Conservation (phyloP, 1,140 invertebrate genomes). For the Acarapis woodi region DNA sequence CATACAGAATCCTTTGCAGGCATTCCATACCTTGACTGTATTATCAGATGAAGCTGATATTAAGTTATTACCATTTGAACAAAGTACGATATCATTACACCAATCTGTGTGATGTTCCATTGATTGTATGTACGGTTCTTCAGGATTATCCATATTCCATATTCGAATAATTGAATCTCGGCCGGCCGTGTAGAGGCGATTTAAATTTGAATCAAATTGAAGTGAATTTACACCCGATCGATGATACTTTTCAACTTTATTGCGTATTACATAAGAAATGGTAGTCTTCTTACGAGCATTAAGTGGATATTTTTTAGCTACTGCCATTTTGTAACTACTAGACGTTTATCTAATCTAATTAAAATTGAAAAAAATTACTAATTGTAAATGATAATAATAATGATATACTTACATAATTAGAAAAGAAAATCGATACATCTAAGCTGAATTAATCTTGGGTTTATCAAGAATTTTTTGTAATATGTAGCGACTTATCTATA, state of each 20-base stretch:
- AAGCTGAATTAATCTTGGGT: too few relatives aligned
- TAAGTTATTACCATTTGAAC: slow-evolving; percentile 80
- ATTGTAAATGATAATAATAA: too few relatives aligned
- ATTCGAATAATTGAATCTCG: slow-evolving; percentile 90
- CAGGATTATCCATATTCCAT: slow-evolving; percentile 32
- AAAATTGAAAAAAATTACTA: too few relatives aligned
- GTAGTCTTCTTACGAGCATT: slow-evolving; percentile 19
- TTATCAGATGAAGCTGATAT: slow-evolving; percentile 97
- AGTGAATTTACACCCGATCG: slow-evolving; percentile 82
- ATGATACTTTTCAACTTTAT: slow-evolving; percentile 74
- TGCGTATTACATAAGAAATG: slow-evolving; percentile 92
- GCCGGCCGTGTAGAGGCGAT: slow-evolving; percentile 83
- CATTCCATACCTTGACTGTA: slow-evolving; percentile 99
- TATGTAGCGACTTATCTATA: too few relatives aligned
- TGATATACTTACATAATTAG: too few relatives aligned
- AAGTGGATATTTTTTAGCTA: too few relatives aligned
- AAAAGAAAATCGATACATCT: too few relatives aligned
- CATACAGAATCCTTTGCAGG: slow-evolving; percentile 97
- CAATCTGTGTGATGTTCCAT: slow-evolving; percentile 87
- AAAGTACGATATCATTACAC: slow-evolving; percentile 96
- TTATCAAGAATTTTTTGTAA: too few relatives aligned
- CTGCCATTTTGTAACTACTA: too few relatives aligned
- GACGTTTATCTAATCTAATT: too few relatives aligned
- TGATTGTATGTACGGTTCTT: slow-evolving; percentile 69
- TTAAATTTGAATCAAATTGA: slow-evolving; percentile 58